These are phyloP conservation scores for Nomada fucata DNA, from an alignment of 2,888 invertebrate species.

Conservation along the genomic window DNA sequence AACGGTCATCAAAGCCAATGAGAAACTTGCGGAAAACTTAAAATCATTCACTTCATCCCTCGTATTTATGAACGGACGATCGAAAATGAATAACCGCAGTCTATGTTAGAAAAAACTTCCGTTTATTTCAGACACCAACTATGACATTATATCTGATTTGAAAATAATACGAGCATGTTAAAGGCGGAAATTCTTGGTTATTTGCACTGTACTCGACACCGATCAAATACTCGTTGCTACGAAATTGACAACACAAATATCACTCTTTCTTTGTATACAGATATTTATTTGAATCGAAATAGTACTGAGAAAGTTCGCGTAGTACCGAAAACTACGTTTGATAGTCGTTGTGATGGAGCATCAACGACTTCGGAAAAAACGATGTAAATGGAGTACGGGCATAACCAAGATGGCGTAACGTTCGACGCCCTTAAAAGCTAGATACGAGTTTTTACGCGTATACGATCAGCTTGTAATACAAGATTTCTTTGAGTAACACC, in stretches of 20 bases:
- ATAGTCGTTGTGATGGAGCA: constrained; percentile 45
- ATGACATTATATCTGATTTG: constrained; percentile 21
- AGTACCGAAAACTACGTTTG: constrained; percentile 36
- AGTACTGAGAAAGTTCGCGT: constrained; percentile 12
- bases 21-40: constrained; percentile 56
- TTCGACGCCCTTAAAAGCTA: constrained; percentile 31
- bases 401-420: constrained; percentile 71
- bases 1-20: constrained; percentile 69
- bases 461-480: constrained; percentile 16
- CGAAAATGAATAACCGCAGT: background rate
- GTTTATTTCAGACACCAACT: background rate
- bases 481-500: constrained; percentile 16
- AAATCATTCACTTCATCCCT: constrained; percentile 25
- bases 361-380: constrained; percentile 74
- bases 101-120: constrained; percentile 6
- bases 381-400: constrained; percentile 50
- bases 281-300: constrained; percentile 38
- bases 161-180: constrained; percentile 32
- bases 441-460: constrained; percentile 42
- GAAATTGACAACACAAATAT: constrained; percentile 41
- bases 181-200: constrained; percentile 43
- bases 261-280: constrained; percentile 14
- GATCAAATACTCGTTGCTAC: constrained; percentile 19
- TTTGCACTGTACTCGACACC: constrained; percentile 43
- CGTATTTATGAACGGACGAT: constrained; percentile 7